Percentiles rank a stretch among this genome's conserved stretches.
These are phyloP conservation scores for Rhynchotus rufescens DNA, from an alignment of 2,797 vertebrate genomes.

Conservation along the genomic window DNA sequence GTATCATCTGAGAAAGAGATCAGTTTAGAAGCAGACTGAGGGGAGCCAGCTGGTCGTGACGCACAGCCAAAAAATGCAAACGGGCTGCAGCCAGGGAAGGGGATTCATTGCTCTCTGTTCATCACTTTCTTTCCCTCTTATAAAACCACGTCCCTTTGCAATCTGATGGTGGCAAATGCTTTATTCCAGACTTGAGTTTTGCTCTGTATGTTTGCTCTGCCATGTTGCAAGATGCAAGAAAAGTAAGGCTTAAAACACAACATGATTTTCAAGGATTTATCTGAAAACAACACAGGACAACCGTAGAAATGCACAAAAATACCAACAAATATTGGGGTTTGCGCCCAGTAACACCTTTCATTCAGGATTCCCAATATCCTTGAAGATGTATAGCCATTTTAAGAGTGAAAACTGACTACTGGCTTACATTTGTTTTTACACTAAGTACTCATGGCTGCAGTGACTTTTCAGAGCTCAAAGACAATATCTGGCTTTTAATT, in stretches of 20 bases:
- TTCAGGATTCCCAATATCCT: not conserved
- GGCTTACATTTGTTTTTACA: not conserved
- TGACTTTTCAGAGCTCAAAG: not conserved
- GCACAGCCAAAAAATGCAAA: conserved; percentile 1
- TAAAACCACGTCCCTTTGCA: not conserved
- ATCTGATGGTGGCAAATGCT: not conserved
- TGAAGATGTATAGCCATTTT: not conserved
- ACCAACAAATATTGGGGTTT: not conserved
- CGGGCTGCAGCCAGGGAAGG: not conserved
- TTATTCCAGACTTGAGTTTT: not conserved
- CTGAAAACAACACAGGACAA: not conserved
- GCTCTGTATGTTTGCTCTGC: not conserved
- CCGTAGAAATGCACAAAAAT: not conserved
- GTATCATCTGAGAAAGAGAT: conserved; percentile 51
- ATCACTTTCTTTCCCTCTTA: not conserved
- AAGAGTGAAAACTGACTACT: not conserved
- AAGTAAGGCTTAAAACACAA: not conserved
- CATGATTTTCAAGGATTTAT: not conserved
- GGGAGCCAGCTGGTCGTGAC: conserved; percentile 39
- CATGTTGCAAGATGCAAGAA: not conserved
- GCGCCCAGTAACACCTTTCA: not conserved
- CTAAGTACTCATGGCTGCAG: not conserved
- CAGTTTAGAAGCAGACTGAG: conserved; percentile 41
- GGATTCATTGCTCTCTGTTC: conserved; percentile 3
- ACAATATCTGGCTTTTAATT: not conserved